A percentile compares a stretch with the other conserved stretches of the same genome.
phyloP scores from a whole-genome alignment of 2,113 vertebrate genomes.

The Acinonyx jubatus region DNA sequence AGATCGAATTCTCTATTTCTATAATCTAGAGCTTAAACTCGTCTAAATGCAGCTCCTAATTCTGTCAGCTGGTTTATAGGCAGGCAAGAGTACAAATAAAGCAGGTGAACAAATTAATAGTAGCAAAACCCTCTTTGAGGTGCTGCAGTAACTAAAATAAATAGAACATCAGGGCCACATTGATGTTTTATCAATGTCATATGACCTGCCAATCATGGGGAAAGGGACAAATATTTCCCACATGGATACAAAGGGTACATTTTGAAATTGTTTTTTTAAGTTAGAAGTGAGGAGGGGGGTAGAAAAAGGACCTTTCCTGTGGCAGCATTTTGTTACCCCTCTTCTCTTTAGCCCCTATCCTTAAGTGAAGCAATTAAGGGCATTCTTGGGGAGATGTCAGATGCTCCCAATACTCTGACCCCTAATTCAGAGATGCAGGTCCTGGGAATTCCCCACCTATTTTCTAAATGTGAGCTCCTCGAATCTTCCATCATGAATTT shows the following conservation, averaged over 20 bases:
- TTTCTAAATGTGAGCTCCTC: not conserved
- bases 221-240: not conserved
- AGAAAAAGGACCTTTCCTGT: not conserved
- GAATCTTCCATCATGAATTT: not conserved
- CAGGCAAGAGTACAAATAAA: not conserved
- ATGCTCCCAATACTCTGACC: not conserved
- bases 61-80: not conserved
- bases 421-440: not conserved
- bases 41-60: not conserved
- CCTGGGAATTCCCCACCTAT: not conserved
- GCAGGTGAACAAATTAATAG: not conserved
- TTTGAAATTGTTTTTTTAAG: not conserved
- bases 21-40: not conserved
- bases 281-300: not conserved
- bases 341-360: not conserved
- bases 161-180: not conserved
- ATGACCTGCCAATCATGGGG: not conserved
- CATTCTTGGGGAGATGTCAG: not conserved
- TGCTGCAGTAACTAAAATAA: not conserved
- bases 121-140: not conserved
- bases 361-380: not conserved
- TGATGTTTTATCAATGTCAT: not conserved
- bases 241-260: not conserved
- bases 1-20: not conserved
- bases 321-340: not conserved